These are phyloP conservation scores for Emberiza fucata DNA, from an alignment of 2,113 vertebrate genomes.

Conservation along the genomic window DNA sequence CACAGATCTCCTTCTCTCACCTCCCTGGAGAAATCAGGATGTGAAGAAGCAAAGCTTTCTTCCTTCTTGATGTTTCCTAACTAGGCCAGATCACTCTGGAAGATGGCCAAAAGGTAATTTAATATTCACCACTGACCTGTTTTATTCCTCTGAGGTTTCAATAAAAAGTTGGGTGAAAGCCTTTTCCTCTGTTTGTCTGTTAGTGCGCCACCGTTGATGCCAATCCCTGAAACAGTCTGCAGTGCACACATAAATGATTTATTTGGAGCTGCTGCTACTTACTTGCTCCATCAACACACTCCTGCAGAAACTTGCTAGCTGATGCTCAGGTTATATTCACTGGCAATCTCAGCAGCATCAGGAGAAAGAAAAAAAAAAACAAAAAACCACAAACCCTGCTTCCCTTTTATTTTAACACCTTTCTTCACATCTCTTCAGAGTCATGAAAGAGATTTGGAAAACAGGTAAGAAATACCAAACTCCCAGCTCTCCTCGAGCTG, in stretches of 20 bases:
- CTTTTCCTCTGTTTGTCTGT: constrained; percentile 65
- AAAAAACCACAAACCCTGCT: too few species aligned
- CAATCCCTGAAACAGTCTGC: constrained; percentile 61
- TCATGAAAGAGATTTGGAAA: constrained; percentile 17
- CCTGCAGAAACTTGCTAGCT: constrained; percentile 34
- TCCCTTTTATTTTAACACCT: constrained; percentile 8
- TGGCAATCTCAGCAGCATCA: neutral
- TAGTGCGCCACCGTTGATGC: constrained; percentile 33
- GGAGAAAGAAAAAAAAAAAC: neutral
- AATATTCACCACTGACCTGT: constrained; percentile 75
- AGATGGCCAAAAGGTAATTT: constrained; percentile 72
- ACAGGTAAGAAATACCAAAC: neutral
- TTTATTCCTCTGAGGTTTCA: constrained; percentile 74
- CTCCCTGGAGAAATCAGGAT: constrained; percentile 69
- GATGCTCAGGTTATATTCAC: constrained; percentile 24
- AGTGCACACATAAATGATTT: constrained; percentile 67
- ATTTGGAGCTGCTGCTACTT: constrained; percentile 57
- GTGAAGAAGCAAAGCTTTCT: constrained; percentile 67
- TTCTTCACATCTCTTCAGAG: neutral
- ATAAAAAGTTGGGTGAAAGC: constrained; percentile 73
- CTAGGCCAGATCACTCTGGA: constrained; percentile 77
- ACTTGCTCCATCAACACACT: constrained; percentile 52
- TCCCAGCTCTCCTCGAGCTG: neutral
- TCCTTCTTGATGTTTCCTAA: constrained; percentile 71
- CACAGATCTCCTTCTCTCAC: constrained; percentile 33